These are phyloP conservation scores for Pelobates fuscus DNA, from an alignment of 2,113 vertebrate genomes.

Conservation along the genomic window DNA sequence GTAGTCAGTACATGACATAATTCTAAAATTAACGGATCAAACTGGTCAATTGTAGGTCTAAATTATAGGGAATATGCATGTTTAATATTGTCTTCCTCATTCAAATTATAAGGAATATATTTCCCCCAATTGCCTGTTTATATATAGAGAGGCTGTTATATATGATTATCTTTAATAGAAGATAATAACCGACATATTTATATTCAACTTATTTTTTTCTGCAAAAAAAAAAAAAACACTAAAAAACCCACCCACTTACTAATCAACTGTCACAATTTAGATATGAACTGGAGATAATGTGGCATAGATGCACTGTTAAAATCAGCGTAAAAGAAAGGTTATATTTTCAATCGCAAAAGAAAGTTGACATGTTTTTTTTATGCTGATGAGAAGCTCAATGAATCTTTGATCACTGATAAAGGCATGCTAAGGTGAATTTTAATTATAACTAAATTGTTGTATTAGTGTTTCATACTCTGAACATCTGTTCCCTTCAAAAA, in stretches of 20 bases:
- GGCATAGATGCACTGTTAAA: constrained; percentile 25
- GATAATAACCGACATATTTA: not conserved
- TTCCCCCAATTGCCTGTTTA: too few relatives aligned
- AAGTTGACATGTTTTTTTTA: constrained; percentile 63
- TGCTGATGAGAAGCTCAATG: constrained; percentile 68
- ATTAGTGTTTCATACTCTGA: constrained; percentile 85
- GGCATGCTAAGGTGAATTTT: constrained; percentile 86
- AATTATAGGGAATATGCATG: too few relatives aligned
- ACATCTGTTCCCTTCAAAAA: constrained; percentile 91
- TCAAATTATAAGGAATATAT: too few relatives aligned
- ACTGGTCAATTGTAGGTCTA: too few relatives aligned
- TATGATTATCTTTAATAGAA: constrained; percentile 8
- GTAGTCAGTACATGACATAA: too few relatives aligned
- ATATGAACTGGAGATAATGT: not conserved
- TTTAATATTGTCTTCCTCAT: too few relatives aligned
- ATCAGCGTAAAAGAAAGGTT: constrained; percentile 51
- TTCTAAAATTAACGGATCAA: too few relatives aligned
- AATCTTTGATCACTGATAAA: constrained; percentile 73
- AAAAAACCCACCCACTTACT: constrained; percentile 34
- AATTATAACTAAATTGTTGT: constrained; percentile 91
- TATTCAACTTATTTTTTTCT: constrained; percentile 5
- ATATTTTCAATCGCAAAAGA: constrained; percentile 61
- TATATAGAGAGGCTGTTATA: not conserved
- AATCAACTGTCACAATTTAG: constrained; percentile 37
- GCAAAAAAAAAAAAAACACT: not conserved